phyloP scores from a whole-genome alignment of 2,797 vertebrate species.

The Diplodus puntazzo region DNA sequence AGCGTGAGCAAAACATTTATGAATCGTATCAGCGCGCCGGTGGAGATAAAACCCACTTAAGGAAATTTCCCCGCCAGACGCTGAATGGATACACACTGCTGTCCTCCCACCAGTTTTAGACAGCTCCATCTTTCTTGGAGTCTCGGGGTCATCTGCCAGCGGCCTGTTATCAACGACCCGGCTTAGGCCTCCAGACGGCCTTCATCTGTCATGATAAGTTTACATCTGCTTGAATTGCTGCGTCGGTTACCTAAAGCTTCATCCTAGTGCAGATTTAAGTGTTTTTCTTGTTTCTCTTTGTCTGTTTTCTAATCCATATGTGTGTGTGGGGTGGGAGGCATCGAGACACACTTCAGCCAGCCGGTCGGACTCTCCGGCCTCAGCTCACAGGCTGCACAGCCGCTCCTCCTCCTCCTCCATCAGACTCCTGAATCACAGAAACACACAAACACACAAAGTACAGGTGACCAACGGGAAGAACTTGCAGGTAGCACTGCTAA shows the following conservation, averaged over 20 bases:
- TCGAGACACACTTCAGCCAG: conserved; percentile 14
- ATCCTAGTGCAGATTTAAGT: conserved; percentile 44
- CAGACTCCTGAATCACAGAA: conserved; percentile 77
- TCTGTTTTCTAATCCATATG: conserved; percentile 57
- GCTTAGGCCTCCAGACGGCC: conserved; percentile 69
- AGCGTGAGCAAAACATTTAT: conserved; percentile 58
- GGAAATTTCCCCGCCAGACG: conserved; percentile 68
- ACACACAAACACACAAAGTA: conserved; percentile 28
- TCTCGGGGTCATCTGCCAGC: conserved; percentile 76
- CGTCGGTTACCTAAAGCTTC: conserved; percentile 51
- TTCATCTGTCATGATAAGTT: conserved; percentile 80
- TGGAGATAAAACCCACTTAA: conserved; percentile 70
- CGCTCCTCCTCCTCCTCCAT: conserved; percentile 83
- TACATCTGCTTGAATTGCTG: conserved; percentile 69
- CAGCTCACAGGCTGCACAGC: conserved; percentile 73
- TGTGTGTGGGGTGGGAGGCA: background rate
- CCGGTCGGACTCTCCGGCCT: conserved; percentile 6
- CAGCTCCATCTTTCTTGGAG: conserved; percentile 72
- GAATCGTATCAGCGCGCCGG: conserved; percentile 58
- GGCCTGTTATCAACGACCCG: conserved; percentile 79
- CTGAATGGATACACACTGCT: conserved; percentile 56
- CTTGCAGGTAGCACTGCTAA: background rate
- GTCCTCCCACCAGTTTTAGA: conserved; percentile 63
- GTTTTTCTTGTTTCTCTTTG: conserved; percentile 51
- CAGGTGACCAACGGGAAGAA: conserved; percentile 3